These are phyloP conservation scores for Mesoclemmys tuberculata DNA, from an alignment of 2,113 vertebrate genomes.

Conservation along the genomic window DNA sequence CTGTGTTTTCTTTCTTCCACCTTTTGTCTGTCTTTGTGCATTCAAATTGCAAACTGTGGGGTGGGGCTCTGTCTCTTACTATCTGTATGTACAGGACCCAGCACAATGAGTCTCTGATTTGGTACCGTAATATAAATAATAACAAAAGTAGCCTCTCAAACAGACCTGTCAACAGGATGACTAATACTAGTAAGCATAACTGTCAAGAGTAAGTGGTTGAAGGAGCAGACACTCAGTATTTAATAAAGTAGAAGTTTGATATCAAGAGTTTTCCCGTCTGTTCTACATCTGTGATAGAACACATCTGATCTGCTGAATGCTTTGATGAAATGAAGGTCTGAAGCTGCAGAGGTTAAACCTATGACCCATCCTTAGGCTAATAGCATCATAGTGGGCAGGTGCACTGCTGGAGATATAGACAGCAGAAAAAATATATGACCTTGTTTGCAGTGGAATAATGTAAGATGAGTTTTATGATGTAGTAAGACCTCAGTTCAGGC, in stretches of 20 bases:
- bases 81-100: fast-evolving
- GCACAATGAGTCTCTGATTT: fast-evolving
- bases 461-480: not conserved
- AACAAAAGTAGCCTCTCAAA: not conserved
- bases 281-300: not conserved
- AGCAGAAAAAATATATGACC: not conserved
- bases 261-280: not conserved
- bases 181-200: fast-evolving
- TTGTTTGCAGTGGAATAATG: not conserved
- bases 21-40: not conserved
- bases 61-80: not conserved
- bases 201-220: not conserved
- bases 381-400: fast-evolving
- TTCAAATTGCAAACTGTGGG: not conserved
- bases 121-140: not conserved
- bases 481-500: not conserved
- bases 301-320: not conserved
- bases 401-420: fast-evolving
- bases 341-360: not conserved
- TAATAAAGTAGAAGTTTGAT: not conserved
- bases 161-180: fast-evolving
- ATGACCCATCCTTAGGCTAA: fast-evolving
- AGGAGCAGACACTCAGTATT: not conserved
- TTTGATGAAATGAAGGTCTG: not conserved
- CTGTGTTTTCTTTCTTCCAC: not conserved